A percentile compares a stretch with the other conserved stretches of the same genome.
Conservation (phyloP, 1,140 invertebrate genomes). For the Drosophila mayri region DNA sequence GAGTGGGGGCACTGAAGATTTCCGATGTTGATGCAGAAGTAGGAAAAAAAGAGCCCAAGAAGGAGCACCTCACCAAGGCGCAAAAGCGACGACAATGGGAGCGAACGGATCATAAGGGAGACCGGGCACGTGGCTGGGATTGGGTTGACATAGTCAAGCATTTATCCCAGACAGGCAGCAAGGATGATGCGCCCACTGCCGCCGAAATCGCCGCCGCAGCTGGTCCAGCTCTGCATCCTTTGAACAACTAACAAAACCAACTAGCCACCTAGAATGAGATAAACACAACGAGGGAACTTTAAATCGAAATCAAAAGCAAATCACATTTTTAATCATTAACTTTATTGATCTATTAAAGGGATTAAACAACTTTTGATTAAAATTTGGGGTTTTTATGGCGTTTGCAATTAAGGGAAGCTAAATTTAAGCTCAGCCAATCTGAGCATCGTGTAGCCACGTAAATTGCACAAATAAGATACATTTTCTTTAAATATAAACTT, state of each 20-base stretch:
- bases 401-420: too few species aligned
- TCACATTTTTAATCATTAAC: slow-evolving; percentile 39
- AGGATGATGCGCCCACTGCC: slow-evolving; percentile 60
- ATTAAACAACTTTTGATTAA: slow-evolving; percentile 12
- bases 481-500: neutral
- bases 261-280: slow-evolving; percentile 28
- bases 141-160: slow-evolving; percentile 98
- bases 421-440: neutral
- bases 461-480: neutral
- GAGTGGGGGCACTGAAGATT: slow-evolving; percentile 73
- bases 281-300: slow-evolving; percentile 24
- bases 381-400: neutral
- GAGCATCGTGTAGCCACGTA: neutral
- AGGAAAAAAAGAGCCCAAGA: slow-evolving; percentile 88
- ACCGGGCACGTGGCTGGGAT: slow-evolving; percentile 94
- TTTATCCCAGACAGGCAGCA: slow-evolving; percentile 90
- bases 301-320: slow-evolving; percentile 57
- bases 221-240: slow-evolving; percentile 53
- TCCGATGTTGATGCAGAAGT: slow-evolving; percentile 73
- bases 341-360: slow-evolving; percentile 14
- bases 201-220: slow-evolving; percentile 42
- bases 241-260: slow-evolving; percentile 46
- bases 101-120: slow-evolving; percentile 91
- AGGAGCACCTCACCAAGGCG: slow-evolving; percentile 95
- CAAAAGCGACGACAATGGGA: slow-evolving; percentile 96